Percentiles rank a stretch among this genome's conserved stretches.
Conservation (phyloP, 1,140 invertebrate species). For the Amyelois transitella region DNA sequence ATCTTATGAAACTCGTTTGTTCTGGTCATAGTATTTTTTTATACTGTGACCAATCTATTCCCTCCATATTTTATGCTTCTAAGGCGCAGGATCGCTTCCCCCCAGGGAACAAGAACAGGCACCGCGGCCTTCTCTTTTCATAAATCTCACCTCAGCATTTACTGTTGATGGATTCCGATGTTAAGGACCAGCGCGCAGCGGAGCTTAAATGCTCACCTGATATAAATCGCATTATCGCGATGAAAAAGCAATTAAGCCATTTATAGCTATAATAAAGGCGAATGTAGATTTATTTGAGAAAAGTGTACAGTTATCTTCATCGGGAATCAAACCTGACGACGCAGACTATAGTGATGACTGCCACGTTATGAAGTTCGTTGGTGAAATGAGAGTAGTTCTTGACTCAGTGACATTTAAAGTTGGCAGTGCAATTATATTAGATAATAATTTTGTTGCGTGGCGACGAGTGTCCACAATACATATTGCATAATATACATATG, state of each 20-base stretch:
- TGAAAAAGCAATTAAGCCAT: background rate
- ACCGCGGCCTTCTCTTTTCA: constrained; percentile 32
- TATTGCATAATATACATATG: background rate
- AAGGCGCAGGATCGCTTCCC: constrained; percentile 21
- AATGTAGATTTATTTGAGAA: too few relatives aligned
- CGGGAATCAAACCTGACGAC: too few relatives aligned
- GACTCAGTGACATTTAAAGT: constrained; percentile 31
- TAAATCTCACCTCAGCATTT: constrained; percentile 57
- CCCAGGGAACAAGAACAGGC: constrained; percentile 38
- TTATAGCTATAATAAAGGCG: background rate
- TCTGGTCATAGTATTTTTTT: too few relatives aligned
- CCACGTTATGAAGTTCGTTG: too few relatives aligned
- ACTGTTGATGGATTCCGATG: constrained; percentile 45
- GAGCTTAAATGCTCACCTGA: background rate
- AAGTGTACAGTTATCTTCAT: too few relatives aligned
- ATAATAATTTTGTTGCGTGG: constrained; percentile 20
- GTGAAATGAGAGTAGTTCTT: constrained; percentile 18
- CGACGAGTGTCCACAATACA: background rate
- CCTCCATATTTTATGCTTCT: background rate
- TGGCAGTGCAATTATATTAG: constrained; percentile 27
- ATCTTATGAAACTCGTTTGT: too few relatives aligned
- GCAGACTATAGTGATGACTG: too few relatives aligned
- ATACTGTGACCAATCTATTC: background rate
- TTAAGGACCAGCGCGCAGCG: constrained; percentile 27
- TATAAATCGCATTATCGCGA: constrained; percentile 11